Conservation (phyloP, 2,888 invertebrate genomes). For the Lithosia quadra region DNA sequence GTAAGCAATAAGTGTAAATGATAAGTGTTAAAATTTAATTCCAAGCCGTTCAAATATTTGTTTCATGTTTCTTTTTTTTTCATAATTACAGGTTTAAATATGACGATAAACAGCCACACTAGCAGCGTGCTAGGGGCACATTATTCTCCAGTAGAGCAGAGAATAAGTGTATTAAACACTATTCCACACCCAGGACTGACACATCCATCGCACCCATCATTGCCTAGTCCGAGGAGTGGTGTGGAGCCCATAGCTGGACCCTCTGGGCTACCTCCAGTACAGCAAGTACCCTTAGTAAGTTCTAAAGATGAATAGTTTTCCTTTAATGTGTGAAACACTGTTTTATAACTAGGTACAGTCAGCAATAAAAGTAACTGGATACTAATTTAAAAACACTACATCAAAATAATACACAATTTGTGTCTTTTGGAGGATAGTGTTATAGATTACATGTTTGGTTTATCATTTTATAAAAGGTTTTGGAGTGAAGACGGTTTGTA, state of each 20-base stretch:
- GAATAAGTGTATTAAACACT: slow-evolving; percentile 77
- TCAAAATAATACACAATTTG: too few relatives aligned
- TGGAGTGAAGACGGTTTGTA: too few relatives aligned
- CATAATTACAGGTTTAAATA: slow-evolving; percentile 84
- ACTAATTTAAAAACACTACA: too few relatives aligned
- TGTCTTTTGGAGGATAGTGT: too few relatives aligned
- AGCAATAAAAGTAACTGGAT: too few relatives aligned
- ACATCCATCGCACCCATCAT: slow-evolving; percentile 76
- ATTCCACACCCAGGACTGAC: slow-evolving; percentile 75
- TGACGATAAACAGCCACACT: slow-evolving; percentile 87
- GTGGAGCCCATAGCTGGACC: slow-evolving; percentile 91
- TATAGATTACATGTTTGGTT: too few relatives aligned
- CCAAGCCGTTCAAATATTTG: background rate
- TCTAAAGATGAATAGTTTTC: background rate
- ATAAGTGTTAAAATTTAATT: background rate
- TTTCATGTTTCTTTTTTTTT: slow-evolving; percentile 1
- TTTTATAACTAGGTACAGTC: too few relatives aligned
- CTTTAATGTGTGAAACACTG: too few relatives aligned
- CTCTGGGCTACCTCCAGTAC: slow-evolving; percentile 94
- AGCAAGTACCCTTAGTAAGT: slow-evolving; percentile 95
- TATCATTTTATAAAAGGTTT: too few relatives aligned
- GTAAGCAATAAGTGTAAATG: background rate
- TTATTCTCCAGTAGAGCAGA: slow-evolving; percentile 79
- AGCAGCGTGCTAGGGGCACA: slow-evolving; percentile 69
- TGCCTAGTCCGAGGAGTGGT: slow-evolving; percentile 89